phyloP scores from a whole-genome alignment of 2,888 invertebrate species.

The Spodoptera exigua region DNA sequence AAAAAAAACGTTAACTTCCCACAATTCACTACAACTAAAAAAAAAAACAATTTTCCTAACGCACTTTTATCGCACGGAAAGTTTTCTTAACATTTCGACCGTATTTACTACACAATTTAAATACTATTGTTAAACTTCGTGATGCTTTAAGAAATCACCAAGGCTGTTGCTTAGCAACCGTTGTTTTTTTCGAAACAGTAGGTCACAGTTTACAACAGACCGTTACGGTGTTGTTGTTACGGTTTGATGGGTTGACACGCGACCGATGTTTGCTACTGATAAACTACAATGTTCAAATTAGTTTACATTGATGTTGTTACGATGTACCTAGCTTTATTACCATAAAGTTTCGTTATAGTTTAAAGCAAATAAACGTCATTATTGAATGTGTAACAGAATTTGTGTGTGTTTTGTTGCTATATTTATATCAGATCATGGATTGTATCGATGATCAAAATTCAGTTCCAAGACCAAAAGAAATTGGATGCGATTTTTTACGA shows the following conservation, averaged over 20 bases:
- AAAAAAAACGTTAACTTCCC: too few relatives aligned
- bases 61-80: conserved; percentile 22
- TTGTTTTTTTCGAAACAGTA: conserved; percentile 71
- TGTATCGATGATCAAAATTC: too few relatives aligned
- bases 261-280: conserved; percentile 63
- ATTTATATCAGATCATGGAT: too few relatives aligned
- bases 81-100: conserved; percentile 31
- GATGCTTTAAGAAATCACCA: conserved; percentile 74
- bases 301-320: neutral
- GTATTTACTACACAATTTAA: conserved; percentile 50
- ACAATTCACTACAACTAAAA: too few relatives aligned
- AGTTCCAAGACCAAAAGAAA: too few relatives aligned
- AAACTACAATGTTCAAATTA: conserved; percentile 58
- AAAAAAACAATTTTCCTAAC: conserved; percentile 23
- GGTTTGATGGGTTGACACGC: conserved; percentile 76
- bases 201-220: conserved; percentile 77
- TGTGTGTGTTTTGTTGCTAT: too few relatives aligned
- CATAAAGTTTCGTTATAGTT: too few relatives aligned
- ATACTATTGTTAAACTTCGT: conserved; percentile 64
- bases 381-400: too few relatives aligned
- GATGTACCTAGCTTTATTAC: too few relatives aligned
- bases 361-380: too few relatives aligned
- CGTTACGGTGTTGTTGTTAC: conserved; percentile 74
- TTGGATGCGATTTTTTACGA: too few relatives aligned
- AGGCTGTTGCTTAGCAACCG: conserved; percentile 69